Conservation (phyloP, 2,888 invertebrate species). For the Drosophila robusta region DNA sequence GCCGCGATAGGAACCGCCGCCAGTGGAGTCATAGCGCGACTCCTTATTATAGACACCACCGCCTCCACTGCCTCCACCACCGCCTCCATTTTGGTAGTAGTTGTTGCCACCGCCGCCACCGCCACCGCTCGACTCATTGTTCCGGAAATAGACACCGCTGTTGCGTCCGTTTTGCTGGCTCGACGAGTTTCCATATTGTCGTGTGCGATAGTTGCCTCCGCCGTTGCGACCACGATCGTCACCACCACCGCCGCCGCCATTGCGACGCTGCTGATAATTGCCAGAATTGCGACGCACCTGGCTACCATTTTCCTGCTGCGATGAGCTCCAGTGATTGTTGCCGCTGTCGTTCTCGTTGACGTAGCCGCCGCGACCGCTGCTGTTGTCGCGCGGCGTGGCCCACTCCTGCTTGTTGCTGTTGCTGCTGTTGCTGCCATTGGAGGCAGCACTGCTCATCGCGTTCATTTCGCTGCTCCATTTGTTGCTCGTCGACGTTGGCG, state of each 20-base stretch:
- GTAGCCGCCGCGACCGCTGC: slow-evolving; percentile 43
- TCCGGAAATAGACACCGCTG: slow-evolving; percentile 83
- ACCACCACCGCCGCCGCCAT: slow-evolving; percentile 57
- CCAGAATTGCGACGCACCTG: slow-evolving; percentile 74
- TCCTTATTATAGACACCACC: slow-evolving; percentile 71
- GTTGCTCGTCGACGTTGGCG: slow-evolving; percentile 62
- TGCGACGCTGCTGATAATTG: slow-evolving; percentile 68
- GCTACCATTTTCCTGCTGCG: slow-evolving; percentile 60
- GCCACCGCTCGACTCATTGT: slow-evolving; percentile 79
- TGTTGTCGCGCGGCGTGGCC: slow-evolving; percentile 70
- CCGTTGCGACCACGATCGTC: slow-evolving; percentile 75
- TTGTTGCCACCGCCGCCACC: slow-evolving; percentile 57
- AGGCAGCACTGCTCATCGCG: slow-evolving; percentile 64
- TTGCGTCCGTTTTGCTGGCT: slow-evolving; percentile 77
- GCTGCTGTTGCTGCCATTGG: slow-evolving; percentile 61
- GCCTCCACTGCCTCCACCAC: slow-evolving; percentile 64
- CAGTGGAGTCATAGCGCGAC: slow-evolving; percentile 77
- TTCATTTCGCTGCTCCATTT: slow-evolving; percentile 84
- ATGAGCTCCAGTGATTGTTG: slow-evolving; percentile 68
- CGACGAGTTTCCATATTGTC: slow-evolving; percentile 77
- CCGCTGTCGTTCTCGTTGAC: slow-evolving; percentile 47
- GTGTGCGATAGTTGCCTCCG: slow-evolving; percentile 68
- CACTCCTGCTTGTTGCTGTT: slow-evolving; percentile 66
- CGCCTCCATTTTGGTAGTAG: slow-evolving; percentile 70
- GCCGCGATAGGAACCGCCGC: slow-evolving; percentile 77